phyloP scores from a whole-genome alignment of 1,140 invertebrate species.

The Andrena cerasifolii region DNA sequence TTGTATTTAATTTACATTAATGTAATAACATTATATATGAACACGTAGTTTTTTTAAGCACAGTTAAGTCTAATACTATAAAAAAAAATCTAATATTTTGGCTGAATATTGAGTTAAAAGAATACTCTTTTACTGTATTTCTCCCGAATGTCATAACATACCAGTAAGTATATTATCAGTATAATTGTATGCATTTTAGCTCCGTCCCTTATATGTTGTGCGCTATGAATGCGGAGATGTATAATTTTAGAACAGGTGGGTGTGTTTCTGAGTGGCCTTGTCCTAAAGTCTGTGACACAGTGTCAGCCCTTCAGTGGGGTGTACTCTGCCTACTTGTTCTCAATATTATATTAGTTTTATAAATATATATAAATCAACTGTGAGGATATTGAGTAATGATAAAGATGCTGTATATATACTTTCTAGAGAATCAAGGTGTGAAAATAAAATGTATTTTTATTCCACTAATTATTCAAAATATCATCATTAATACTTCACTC shows the following conservation, averaged over 20 bases:
- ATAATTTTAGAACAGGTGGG: conserved; percentile 59
- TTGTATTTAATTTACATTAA: conserved; percentile 54
- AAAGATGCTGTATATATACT: conserved; percentile 82
- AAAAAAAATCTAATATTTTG: conserved; percentile 34
- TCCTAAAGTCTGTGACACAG: conserved; percentile 75
- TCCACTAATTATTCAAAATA: conserved; percentile 70
- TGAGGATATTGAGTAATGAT: conserved; percentile 74
- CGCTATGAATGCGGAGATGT: conserved; percentile 62
- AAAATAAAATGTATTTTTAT: conserved; percentile 83
- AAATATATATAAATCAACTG: conserved; percentile 69
- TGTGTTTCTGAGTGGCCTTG: conserved; percentile 77
- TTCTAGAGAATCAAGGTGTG: conserved; percentile 81
- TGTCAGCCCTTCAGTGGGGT: conserved; percentile 77
- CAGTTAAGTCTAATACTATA: conserved; percentile 20
- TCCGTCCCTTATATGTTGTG: conserved; percentile 75
- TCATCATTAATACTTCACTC: conserved; percentile 24
- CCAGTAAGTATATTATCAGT: conserved; percentile 52
- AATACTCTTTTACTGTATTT: conserved; percentile 25
- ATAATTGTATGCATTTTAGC: conserved; percentile 72
- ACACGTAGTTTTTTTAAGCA: conserved; percentile 38
- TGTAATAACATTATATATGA: conserved; percentile 35
- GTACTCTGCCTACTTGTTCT: conserved; percentile 79
- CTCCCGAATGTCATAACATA: conserved; percentile 29
- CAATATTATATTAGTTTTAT: conserved; percentile 73
- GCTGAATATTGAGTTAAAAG: conserved; percentile 2